These are phyloP conservation scores for Capitulum mitella DNA, from an alignment of 2,888 invertebrate species.

Conservation along the genomic window DNA sequence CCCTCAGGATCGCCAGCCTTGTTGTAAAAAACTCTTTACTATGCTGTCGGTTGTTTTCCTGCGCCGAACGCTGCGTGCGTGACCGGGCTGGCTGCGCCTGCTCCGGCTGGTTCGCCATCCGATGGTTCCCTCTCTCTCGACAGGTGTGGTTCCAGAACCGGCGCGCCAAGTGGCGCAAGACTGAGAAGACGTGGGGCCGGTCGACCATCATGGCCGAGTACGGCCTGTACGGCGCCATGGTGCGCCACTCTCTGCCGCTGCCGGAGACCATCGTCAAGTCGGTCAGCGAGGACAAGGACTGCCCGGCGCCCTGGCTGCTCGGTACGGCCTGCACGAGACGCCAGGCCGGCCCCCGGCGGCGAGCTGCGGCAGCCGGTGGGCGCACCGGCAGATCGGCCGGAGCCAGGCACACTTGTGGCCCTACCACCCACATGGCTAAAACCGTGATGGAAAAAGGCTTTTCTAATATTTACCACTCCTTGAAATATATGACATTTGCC, in stretches of 20 bases:
- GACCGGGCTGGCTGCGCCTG: too few species aligned
- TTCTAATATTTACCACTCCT: too few species aligned
- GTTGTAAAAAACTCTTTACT: too few species aligned
- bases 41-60: too few species aligned
- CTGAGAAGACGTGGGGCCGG: slow-evolving; percentile 98
- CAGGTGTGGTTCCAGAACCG: slow-evolving; percentile 99
- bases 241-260: slow-evolving; percentile 92
- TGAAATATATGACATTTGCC: too few species aligned
- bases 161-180: slow-evolving; percentile 98
- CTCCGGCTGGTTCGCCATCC: too few species aligned
- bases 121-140: neutral
- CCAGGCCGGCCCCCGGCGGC: too few species aligned
- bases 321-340: too few species aligned
- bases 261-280: slow-evolving; percentile 98
- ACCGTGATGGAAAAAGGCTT: slow-evolving; percentile 38
- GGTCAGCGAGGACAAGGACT: slow-evolving; percentile 69
- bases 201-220: slow-evolving; percentile 99
- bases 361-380: too few species aligned
- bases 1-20: too few species aligned
- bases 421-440: too few species aligned
- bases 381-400: neutral
- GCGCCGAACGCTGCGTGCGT: too few species aligned
- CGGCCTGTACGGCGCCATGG: slow-evolving; percentile 99
- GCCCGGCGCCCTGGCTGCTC: slow-evolving; percentile 97
- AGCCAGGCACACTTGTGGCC: slow-evolving; percentile 76